Evolutionary conservation across 2,797 vertebrate species (phyloP).

Genomic region (Bradypodion ventrale): DNA sequence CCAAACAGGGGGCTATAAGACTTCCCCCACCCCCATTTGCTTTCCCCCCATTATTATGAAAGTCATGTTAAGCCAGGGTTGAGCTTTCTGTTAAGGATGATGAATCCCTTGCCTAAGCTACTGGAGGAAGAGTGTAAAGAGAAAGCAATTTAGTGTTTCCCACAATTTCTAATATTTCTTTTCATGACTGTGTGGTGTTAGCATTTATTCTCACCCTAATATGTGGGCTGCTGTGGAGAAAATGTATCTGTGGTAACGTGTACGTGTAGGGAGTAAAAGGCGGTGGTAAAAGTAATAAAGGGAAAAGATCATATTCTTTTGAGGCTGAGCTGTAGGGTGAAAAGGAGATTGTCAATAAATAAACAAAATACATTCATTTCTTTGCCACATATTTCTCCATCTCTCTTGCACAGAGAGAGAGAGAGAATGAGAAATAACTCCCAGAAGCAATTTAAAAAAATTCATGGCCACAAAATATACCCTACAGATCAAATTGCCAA

Average conservation of each 20-base stretch:
- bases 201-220: background rate
- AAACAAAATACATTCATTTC: background rate
- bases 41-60: background rate
- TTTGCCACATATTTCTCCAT: background rate
- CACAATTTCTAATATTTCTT: background rate
- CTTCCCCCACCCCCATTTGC: no score
- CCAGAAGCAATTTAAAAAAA: background rate
- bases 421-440: background rate
- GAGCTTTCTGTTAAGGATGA: background rate
- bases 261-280: slow-evolving; percentile 31
- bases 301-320: background rate
- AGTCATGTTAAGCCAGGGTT: background rate
- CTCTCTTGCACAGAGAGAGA: background rate
- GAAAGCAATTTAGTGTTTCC: background rate
- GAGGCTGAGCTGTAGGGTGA: slow-evolving; percentile 30
- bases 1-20: no score
- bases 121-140: background rate
- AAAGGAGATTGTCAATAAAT: slow-evolving; percentile 44
- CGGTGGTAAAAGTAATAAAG: slow-evolving; percentile 7
- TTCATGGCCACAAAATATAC: slow-evolving; percentile 2
- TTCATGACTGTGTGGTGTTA: background rate
- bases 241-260: slow-evolving; percentile 11
- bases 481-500: slow-evolving; percentile 31
- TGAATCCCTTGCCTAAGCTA: background rate
- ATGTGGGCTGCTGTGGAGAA: background rate